Base-by-base conservation (phyloP, 2,113 vertebrate genomes). In the Argyrosomus japonicus region DNA sequence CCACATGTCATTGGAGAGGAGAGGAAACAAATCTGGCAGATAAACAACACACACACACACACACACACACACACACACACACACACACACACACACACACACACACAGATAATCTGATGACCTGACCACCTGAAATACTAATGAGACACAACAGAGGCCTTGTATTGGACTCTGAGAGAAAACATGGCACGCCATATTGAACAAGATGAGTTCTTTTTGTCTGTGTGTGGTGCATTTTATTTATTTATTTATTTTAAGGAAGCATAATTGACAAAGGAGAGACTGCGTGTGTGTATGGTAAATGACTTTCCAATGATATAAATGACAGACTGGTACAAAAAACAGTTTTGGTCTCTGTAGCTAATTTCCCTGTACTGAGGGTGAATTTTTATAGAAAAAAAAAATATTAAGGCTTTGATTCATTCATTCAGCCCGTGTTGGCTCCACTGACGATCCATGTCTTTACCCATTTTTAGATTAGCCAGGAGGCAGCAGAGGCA, bases 61-160 rank as follows among this genome's bases (percentile, higher is more conserved):
- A 65, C 10, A 68, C 25, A 51, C n/a, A 65, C 15, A 65, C 12
- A 65, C 10, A 68, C 25, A 51, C n/a, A 65, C 7, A 65, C 12
- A 51, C n/a, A 65, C 7, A 65, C 12, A 77, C 43, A 54, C 48
- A 64, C 29, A 32, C 29, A 32, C 29, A 32, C 21, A 65, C 15
- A 65, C 12, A 65, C 10, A 68, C 25, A 51, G 27, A 57, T 29
- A 27, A 50, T 72, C 23, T 68, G 63, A 63, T 68, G 69, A 79
- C n/a, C 40, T 48, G 61, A 51, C 45, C 54, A 67, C 45, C 68
- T 78, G 76, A 79, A 75, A 79, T 64, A 69, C 71, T 84, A 78
- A 75, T 75, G 70, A 79, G 77, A 75, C 57, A 63, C 64, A 75
- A 62, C 57, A 51, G 25, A 68, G 23, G 25, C 23, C 43, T 51